A percentile compares a stretch with the other conserved stretches of the same genome.
Conservation (phyloP, 2,113 vertebrate genomes). For the Eclectus roratus region DNA sequence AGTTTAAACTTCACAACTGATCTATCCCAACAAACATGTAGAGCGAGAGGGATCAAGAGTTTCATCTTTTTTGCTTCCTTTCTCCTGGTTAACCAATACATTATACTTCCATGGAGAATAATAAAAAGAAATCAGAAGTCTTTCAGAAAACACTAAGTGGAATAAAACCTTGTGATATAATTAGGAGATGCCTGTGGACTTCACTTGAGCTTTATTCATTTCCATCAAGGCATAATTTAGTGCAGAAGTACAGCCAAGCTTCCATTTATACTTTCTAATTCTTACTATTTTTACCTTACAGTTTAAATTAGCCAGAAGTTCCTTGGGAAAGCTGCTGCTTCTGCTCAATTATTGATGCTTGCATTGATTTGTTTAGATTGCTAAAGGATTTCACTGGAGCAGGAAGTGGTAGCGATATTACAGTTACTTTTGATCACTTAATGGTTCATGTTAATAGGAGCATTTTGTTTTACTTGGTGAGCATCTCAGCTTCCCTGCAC, state of each 20-base stretch:
- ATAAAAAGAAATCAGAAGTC: constrained; percentile 5
- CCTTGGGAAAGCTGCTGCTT: neutral
- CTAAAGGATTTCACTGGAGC: neutral
- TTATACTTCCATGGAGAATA: neutral
- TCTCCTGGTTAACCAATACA: neutral
- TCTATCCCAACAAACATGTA: neutral
- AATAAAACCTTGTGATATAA: constrained; percentile 34
- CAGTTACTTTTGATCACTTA: neutral
- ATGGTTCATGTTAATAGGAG: fast-evolving
- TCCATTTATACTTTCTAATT: neutral
- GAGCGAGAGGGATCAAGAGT: neutral
- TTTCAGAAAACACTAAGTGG: constrained; percentile 5
- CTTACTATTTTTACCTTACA: neutral
- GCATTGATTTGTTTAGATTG: neutral
- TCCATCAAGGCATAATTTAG: neutral
- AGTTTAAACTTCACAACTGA: constrained; percentile 19
- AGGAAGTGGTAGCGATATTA: neutral
- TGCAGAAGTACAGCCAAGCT: neutral
- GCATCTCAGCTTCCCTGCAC: neutral
- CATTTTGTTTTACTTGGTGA: neutral
- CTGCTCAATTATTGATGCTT: neutral
- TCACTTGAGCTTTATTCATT: neutral
- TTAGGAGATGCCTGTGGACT: constrained; percentile 15
- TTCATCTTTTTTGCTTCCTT: neutral
- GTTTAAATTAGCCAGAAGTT: neutral